These are phyloP conservation scores for Nomada goodeniana DNA, from an alignment of 2,888 invertebrate species.

Conservation along the genomic window DNA sequence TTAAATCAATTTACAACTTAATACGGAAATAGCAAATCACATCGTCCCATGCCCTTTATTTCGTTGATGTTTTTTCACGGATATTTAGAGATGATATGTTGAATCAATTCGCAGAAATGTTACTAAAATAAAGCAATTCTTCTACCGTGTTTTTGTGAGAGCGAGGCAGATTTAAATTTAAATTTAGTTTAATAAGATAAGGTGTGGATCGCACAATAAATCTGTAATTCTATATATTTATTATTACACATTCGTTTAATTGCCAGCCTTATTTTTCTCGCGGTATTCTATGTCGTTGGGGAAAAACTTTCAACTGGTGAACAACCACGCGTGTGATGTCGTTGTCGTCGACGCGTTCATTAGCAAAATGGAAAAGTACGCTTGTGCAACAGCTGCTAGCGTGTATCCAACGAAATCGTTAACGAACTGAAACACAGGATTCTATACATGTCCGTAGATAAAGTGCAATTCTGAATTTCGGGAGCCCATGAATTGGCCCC, in stretches of 20 bases:
- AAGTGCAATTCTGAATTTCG: background rate
- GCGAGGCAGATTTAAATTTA: too few species aligned
- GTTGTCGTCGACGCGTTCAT: constrained; percentile 3
- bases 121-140: too few species aligned
- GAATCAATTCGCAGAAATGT: too few species aligned
- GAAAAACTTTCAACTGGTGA: background rate
- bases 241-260: too few species aligned
- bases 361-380: constrained; percentile 6
- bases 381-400: background rate
- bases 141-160: too few species aligned
- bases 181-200: too few species aligned
- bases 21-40: background rate
- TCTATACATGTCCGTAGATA: background rate
- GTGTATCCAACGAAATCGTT: background rate
- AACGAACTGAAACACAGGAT: constrained; percentile 2
- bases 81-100: too few species aligned
- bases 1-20: constrained; percentile 5
- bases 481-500: background rate
- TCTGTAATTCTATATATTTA: too few species aligned
- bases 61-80: background rate
- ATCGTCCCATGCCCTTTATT: background rate
- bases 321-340: background rate
- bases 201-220: too few species aligned
- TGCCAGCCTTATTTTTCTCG: too few species aligned
- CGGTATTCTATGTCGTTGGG: background rate